phyloP scores from a whole-genome alignment of 2,797 vertebrate species.

The Delichon dasypus region DNA sequence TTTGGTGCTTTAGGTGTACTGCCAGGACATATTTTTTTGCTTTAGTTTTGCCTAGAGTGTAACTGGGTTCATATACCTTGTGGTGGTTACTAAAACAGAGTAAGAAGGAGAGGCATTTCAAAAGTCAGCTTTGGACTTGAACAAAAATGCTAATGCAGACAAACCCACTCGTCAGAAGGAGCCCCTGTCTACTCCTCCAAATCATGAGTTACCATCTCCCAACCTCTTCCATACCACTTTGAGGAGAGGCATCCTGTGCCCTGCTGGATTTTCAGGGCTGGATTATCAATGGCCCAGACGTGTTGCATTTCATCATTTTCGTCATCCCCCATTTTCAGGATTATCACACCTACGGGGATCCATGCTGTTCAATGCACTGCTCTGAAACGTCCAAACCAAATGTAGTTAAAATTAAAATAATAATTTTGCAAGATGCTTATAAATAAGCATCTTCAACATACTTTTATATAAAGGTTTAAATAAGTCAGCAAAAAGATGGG shows the following conservation, averaged over 20 bases:
- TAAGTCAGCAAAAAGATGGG: neutral
- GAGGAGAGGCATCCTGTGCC: neutral
- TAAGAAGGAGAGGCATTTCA: neutral
- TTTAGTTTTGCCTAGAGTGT: neutral
- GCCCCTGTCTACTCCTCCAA: neutral
- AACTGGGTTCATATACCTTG: neutral
- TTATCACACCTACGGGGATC: neutral
- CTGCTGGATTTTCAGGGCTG: neutral
- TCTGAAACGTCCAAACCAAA: neutral
- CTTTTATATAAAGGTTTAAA: neutral
- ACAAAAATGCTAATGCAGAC: neutral
- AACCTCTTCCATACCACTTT: neutral
- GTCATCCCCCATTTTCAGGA: neutral
- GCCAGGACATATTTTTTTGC: neutral
- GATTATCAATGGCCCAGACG: neutral
- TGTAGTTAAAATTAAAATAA: neutral
- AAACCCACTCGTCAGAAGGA: neutral
- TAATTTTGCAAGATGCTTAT: neutral
- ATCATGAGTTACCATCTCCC: neutral
- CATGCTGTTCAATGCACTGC: neutral
- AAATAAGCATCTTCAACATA: neutral
- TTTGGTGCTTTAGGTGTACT: neutral
- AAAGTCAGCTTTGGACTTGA: neutral
- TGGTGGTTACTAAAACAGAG: neutral
- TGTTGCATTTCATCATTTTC: accelerated